Conservation (phyloP, 2,888 invertebrate genomes). For the Acanthosepion esculentum region DNA sequence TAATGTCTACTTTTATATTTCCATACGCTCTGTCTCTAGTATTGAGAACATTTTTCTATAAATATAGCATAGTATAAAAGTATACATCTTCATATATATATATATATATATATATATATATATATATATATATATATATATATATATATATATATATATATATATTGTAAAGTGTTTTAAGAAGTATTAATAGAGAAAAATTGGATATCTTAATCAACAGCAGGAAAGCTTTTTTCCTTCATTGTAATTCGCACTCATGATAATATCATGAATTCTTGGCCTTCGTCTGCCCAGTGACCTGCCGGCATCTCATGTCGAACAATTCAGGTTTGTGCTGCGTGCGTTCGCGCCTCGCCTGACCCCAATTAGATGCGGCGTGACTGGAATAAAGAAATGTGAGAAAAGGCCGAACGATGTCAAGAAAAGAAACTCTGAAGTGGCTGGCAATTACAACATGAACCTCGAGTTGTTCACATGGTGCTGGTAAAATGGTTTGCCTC, state of each 20-base stretch:
- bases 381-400: not conserved
- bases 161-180: no score
- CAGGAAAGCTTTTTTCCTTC: not conserved
- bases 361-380: constrained; percentile 11
- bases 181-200: not conserved
- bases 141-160: no score
- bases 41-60: no score
- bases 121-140: no score
- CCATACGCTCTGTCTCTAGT: no score
- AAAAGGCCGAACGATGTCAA: not conserved
- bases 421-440: not conserved
- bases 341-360: constrained; percentile 33
- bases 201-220: not conserved
- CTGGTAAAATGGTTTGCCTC: not conserved
- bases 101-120: no score
- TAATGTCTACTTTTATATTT: no score
- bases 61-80: no score
- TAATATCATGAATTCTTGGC: not conserved
- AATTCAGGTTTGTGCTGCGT: not conserved
- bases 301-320: constrained; percentile 10
- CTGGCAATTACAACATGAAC: not conserved
- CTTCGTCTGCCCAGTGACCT: not conserved
- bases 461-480: not conserved
- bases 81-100: no score
- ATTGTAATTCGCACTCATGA: not conserved